Evolutionary conservation across 2,888 invertebrate species (phyloP).

Genomic region (Zaprionus obscuricornis): DNA sequence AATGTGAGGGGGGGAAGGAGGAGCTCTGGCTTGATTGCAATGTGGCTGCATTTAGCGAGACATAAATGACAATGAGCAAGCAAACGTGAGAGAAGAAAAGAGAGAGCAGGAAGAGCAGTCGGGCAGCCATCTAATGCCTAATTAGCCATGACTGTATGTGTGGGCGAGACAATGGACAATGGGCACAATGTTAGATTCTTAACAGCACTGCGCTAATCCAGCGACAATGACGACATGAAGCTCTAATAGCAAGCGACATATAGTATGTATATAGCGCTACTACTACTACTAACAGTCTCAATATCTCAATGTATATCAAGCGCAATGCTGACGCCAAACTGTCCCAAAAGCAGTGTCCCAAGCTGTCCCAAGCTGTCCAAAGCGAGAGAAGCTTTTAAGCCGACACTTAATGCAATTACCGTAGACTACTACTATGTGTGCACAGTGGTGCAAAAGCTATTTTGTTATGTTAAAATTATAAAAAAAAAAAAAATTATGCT

Average conservation of each 20-base stretch:
- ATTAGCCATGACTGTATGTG: conserved; percentile 55
- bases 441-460: conserved; percentile 1
- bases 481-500: too few relatives aligned
- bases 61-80: background rate
- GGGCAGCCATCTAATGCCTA: conserved; percentile 43
- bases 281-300: too few relatives aligned
- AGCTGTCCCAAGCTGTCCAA: too few relatives aligned
- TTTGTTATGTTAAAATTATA: background rate
- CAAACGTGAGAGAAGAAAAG: background rate
- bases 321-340: too few relatives aligned
- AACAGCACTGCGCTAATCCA: conserved; percentile 61
- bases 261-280: too few relatives aligned
- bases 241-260: too few relatives aligned
- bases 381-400: conserved; percentile 69
- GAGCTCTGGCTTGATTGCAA: background rate
- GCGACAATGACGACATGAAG: conserved; percentile 60
- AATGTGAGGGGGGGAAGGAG: conserved; percentile 3
- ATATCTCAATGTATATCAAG: too few relatives aligned
- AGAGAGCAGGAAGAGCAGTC: background rate
- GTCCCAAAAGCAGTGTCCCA: too few relatives aligned
- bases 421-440: conserved; percentile 32
- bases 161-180: conserved; percentile 23
- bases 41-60: background rate
- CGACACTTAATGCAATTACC: conserved; percentile 78
- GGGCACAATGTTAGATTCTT: conserved; percentile 40